These are phyloP conservation scores for Holacanthella duospinosa DNA, from an alignment of 2,888 invertebrate genomes.

Conservation along the genomic window DNA sequence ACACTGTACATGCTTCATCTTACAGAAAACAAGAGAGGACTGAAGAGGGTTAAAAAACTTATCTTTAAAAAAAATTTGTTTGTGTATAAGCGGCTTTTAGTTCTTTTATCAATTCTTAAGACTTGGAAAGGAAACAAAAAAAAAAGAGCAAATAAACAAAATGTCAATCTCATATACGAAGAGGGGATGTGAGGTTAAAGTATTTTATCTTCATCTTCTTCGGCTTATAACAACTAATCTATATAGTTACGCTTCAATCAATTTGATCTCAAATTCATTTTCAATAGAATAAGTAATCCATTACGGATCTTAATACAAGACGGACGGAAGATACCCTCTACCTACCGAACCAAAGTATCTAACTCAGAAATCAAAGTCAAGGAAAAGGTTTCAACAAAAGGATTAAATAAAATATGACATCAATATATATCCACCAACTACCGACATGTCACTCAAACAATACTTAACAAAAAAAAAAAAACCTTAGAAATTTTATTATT, in stretches of 20 bases:
- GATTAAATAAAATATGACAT: constrained; percentile 27
- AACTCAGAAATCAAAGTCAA: constrained; percentile 14
- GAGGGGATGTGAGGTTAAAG: neutral
- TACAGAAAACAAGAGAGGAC: too few relatives aligned
- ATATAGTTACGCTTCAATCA: too few relatives aligned
- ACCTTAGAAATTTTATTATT: neutral
- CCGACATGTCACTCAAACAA: constrained; percentile 27
- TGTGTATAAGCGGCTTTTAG: constrained; percentile 17
- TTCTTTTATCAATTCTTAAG: too few relatives aligned
- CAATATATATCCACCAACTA: constrained; percentile 30
- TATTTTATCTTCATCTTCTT: neutral
- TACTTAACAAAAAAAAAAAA: constrained; percentile 2
- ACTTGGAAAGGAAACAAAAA: constrained; percentile 15
- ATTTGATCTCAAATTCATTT: neutral
- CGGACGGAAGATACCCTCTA: too few relatives aligned
- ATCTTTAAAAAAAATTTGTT: constrained; percentile 1
- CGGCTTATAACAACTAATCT: neutral
- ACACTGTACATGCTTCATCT: neutral
- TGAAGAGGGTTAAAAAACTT: constrained; percentile 3
- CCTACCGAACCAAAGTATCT: neutral
- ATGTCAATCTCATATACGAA: constrained; percentile 25
- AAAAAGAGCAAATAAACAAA: constrained; percentile 29
- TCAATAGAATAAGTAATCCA: neutral
- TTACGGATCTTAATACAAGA: constrained; percentile 1
- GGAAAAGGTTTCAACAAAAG: constrained; percentile 17